Evolutionary conservation across 2,113 vertebrate species (phyloP), one percentile per base, ranked within the genome.

Genomic region (Piprites chloris): DNA sequence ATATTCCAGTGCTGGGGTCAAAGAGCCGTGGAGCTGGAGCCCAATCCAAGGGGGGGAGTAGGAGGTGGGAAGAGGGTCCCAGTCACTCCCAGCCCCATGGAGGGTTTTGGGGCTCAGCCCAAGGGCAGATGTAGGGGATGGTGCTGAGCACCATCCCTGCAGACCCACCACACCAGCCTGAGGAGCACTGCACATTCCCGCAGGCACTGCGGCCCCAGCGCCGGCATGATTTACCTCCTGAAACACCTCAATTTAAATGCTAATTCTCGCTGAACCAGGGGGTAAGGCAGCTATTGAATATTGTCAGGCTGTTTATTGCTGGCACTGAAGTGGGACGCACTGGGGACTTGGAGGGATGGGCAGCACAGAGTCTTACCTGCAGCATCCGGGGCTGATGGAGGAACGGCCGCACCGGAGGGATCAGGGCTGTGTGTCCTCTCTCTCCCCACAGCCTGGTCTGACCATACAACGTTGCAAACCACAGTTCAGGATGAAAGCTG

Each of bases 231-330:
- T 97, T 95, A 93, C 96, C 68, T 97, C 81, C 87, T 19, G 61
- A 93, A 97, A 96, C 88, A 93, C 96, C 94, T 96, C 96, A 87
- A 97, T 98, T 98, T 98, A 98, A 98, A 97, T 97, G 97, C 97
- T 97, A 97, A 97, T 98, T 97, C 95, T 69, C 46, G 86, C 85
- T 53, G 89, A 96, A 86, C 75, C 8, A 11, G 94, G 90, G 89
- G 75, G 75, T 68, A 20, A 65, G 91, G 85, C 63, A 63, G 84
- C 71, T 94, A 7, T 33, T 59, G 86, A 47, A 8, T 52, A 55
- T 55, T 89, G 82, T 72, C 69, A 32, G 77, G 77, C 80, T 87
- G 79, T 85, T 94, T 94, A 67, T 90, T 90, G 92, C 93, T 88
- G 81, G 75, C 15, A 7, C 37, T 67, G 52, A 35, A 69, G 68